Percentiles rank a stretch among this genome's conserved stretches.
These are phyloP conservation scores for Urechis unicinctus DNA, from an alignment of 2,888 invertebrate species.

Conservation along the genomic window DNA sequence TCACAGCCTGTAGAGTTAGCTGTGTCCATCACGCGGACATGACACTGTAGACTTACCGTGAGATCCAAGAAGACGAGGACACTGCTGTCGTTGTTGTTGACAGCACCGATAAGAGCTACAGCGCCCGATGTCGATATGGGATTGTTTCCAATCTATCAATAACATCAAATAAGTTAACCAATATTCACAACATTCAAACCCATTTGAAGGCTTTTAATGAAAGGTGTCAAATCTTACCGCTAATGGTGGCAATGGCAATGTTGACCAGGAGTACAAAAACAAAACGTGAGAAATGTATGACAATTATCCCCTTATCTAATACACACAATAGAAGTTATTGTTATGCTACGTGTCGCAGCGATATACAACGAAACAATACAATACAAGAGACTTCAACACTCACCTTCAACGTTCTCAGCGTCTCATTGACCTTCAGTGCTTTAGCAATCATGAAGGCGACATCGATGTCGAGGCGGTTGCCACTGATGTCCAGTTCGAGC, in stretches of 20 bases:
- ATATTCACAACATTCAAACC: no score
- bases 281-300: no score
- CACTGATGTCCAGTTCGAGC: conserved; percentile 41
- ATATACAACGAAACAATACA: no score
- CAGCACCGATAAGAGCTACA: conserved; percentile 35
- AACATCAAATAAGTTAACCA: no score
- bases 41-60: conserved; percentile 26
- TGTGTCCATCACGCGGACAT: background rate
- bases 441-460: conserved; percentile 37
- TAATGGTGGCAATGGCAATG: no score
- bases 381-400: background rate
- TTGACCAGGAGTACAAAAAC: no score
- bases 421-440: conserved; percentile 38
- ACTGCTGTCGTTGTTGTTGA: conserved; percentile 37
- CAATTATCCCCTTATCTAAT: no score
- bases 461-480: conserved; percentile 41
- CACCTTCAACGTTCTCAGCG: conserved; percentile 33
- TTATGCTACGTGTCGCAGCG: no score
- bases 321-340: no score
- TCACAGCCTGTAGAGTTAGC: background rate
- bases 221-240: no score
- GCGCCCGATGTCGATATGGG: conserved; percentile 45
- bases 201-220: no score
- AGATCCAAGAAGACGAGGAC: conserved; percentile 38
- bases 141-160: conserved; percentile 45